A percentile compares a stretch with the other conserved stretches of the same genome.
phyloP scores from a whole-genome alignment of 2,113 vertebrate species.

The Microcebus jonahi region DNA sequence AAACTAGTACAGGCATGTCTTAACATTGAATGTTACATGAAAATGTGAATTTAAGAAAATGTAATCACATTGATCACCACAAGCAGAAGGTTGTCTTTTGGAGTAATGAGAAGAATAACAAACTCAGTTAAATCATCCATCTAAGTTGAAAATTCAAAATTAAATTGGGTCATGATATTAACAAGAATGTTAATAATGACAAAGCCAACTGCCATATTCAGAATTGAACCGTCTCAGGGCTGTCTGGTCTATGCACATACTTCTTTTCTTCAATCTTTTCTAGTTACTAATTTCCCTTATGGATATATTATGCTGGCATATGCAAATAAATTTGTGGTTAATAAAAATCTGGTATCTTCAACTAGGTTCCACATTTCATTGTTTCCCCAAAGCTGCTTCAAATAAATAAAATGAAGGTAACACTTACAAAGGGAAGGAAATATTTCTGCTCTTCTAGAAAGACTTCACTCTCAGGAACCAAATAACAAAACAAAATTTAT shows the following conservation, averaged over 20 bases:
- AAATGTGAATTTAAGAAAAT: conserved; percentile 50
- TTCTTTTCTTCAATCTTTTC: neutral
- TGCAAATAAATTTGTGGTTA: conserved; percentile 67
- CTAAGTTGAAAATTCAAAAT: conserved; percentile 47
- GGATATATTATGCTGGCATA: conserved; percentile 1
- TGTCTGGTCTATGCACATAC: neutral
- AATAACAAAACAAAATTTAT: conserved; percentile 65
- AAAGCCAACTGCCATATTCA: neutral
- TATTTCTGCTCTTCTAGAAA: conserved; percentile 58
- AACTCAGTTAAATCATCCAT: conserved; percentile 30
- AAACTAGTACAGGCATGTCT: conserved; percentile 60
- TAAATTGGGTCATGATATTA: conserved; percentile 26
- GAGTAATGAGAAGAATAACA: neutral
- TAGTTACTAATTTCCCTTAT: conserved; percentile 32
- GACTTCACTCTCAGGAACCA: conserved; percentile 30
- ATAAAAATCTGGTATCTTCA: conserved; percentile 67
- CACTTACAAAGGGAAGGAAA: conserved; percentile 28
- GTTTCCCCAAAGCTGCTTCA: conserved; percentile 56
- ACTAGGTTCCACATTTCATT: conserved; percentile 38
- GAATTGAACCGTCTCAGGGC: neutral
- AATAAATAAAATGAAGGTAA: conserved; percentile 66
- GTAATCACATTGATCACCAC: neutral
- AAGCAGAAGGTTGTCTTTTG: neutral
- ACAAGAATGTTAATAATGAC: conserved; percentile 19
- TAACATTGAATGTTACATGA: conserved; percentile 63